Evolutionary conservation across 2,113 vertebrate species (phyloP), one percentile per base, ranked within the genome.

Genomic region (Syngnathus floridae): DNA sequence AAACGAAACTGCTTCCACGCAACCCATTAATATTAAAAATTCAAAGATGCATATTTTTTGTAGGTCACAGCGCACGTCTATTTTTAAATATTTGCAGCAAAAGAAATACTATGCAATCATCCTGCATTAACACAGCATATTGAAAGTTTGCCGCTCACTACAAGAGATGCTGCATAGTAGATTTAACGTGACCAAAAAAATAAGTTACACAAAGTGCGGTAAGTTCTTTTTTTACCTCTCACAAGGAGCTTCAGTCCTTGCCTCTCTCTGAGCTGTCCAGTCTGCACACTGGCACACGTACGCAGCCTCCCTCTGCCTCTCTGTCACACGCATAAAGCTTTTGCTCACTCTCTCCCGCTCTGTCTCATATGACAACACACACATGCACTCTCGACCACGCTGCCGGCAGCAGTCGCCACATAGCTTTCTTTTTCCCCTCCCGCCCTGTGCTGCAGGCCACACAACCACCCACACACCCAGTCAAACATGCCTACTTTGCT

Each of bases 161-260:
- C 17, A 60, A 56, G 46, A 72, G 19, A 36, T 35, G 64, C 22
- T 1, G n/a, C 3, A n/a, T 37, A n/a, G 58, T 40, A 21, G 36
- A 40, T 59, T 40, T 38, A 59, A 12, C 1, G n/a, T 26, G 65
- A 74, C 17, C 17, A 56, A 61, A 8, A 19, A 17, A 56, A 12
- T 14, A 26, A 48, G 31, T 14, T 13, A 38, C 4, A 16, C 31
- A 22, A 66, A 35, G 63, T 55, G 68, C 1, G n/a, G n/a, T 38
- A 58, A 75, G 58, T 11, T 73, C 72, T 74, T 73, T 21, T 54
- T 86, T 89, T 89, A 88, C 86, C 87, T 88, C 73, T 80, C 61
- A 67, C 77, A 74, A 82, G 85, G 79, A 82, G 85, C 82, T 70
- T 75, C 82, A 79, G 82, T 84, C 70, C 65, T 76, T 70, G 67